These are phyloP conservation scores for Xenopus petersii DNA, from an alignment of 2,797 vertebrate genomes.

Conservation along the genomic window DNA sequence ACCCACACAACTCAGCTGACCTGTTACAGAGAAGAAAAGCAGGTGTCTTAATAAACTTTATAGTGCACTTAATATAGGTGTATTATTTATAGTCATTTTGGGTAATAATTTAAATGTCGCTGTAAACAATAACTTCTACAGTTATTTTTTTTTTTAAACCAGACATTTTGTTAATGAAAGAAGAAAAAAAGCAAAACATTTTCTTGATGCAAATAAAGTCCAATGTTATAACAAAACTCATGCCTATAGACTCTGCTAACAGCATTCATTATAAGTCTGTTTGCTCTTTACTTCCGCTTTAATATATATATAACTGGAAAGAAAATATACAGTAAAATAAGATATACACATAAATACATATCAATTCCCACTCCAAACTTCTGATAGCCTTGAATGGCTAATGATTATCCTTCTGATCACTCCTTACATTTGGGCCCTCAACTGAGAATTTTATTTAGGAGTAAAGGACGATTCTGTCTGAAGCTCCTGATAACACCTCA, in stretches of 20 bases:
- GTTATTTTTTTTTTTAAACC: slow-evolving; percentile 20
- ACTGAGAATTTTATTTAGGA: slow-evolving; percentile 53
- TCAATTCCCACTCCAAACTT: slow-evolving; percentile 66
- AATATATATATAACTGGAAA: slow-evolving; percentile 32
- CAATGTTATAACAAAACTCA: not conserved
- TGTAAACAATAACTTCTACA: slow-evolving; percentile 37
- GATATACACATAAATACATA: slow-evolving; percentile 94
- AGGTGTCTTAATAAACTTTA: slow-evolving; percentile 41
- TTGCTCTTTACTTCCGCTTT: slow-evolving; percentile 36
- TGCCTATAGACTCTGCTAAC: slow-evolving; percentile 11
- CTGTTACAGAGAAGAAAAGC: slow-evolving; percentile 1
- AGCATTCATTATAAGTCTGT: not conserved
- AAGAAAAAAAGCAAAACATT: not conserved
- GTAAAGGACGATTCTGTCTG: slow-evolving; percentile 52
- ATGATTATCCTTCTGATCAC: slow-evolving; percentile 21
- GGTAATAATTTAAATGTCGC: slow-evolving; percentile 35
- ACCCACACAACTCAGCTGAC: slow-evolving; percentile 21
- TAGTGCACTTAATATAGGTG: slow-evolving; percentile 47
- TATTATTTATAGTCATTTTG: slow-evolving; percentile 50
- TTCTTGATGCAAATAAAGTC: too few relatives aligned
- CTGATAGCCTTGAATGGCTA: slow-evolving; percentile 17
- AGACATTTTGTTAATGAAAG: slow-evolving; percentile 42
- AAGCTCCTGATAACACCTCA: slow-evolving; percentile 66
- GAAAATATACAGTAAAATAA: slow-evolving; percentile 67
- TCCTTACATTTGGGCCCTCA: slow-evolving; percentile 1